Conservation (phyloP, 2,113 vertebrate genomes). For the Falcunculus frontatus region DNA sequence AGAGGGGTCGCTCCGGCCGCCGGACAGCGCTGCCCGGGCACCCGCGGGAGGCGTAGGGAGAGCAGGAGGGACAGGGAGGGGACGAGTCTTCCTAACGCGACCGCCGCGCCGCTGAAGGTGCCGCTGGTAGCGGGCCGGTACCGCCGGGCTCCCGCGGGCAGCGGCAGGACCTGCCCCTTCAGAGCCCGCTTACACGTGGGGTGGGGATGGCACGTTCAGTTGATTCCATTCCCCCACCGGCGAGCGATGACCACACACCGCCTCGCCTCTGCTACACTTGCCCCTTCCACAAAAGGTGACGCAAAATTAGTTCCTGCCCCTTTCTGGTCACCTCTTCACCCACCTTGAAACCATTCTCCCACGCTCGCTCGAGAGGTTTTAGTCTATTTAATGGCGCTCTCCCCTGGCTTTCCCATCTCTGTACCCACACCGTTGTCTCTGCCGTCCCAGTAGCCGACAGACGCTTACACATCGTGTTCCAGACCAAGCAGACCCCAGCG, state of each 20-base stretch:
- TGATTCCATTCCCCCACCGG: fast-evolving
- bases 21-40: neutral
- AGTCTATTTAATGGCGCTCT: fast-evolving
- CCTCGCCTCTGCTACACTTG: fast-evolving
- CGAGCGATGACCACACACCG: fast-evolving
- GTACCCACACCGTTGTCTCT: fast-evolving
- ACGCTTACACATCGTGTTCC: fast-evolving
- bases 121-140: too few species aligned
- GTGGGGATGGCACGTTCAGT: fast-evolving
- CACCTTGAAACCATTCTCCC: fast-evolving
- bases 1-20: neutral
- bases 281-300: too few species aligned
- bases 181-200: fast-evolving
- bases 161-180: neutral
- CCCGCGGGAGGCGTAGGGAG: neutral
- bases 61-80: neutral
- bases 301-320: fast-evolving
- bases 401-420: neutral
- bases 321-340: too few species aligned
- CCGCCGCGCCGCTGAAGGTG: neutral
- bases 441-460: fast-evolving
- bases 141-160: too few species aligned
- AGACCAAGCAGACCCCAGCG: fast-evolving
- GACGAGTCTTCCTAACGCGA: neutral
- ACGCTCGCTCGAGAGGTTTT: fast-evolving